Conservation (phyloP, 2,113 vertebrate genomes). For the Podarcis raffonei region DNA sequence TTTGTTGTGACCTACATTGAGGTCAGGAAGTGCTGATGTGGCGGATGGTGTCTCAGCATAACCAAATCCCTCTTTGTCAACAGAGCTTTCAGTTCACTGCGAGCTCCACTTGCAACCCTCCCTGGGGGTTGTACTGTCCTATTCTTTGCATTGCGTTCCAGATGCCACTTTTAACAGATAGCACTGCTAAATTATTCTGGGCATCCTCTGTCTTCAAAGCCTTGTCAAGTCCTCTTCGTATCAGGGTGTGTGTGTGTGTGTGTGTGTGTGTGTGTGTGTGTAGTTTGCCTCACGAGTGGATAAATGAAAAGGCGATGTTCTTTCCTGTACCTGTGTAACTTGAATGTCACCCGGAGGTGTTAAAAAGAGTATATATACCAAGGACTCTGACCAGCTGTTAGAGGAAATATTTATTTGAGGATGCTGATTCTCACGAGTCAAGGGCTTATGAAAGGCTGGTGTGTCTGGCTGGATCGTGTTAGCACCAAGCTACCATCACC, state of each 20-base stretch:
- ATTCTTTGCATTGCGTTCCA: conserved; percentile 20
- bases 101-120: neutral
- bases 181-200: neutral
- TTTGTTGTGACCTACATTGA: neutral
- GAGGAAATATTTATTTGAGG: conserved; percentile 40
- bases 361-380: neutral
- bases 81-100: neutral
- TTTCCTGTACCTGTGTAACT: conserved; percentile 49
- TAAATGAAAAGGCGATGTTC: conserved; percentile 36
- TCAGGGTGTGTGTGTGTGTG: accelerated
- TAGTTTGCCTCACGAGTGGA: neutral
- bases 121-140: conserved; percentile 22
- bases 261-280: neutral
- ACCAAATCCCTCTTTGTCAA: neutral
- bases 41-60: neutral
- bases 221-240: conserved; percentile 57
- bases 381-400: accelerated
- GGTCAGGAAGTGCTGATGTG: neutral
- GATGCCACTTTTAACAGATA: neutral
- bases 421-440: neutral
- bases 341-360: conserved; percentile 40
- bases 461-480: accelerated
- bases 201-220: conserved; percentile 53
- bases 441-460: neutral
- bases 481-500: neutral